phyloP scores from a whole-genome alignment of 1,140 invertebrate genomes.

The Cyclina sinensis region DNA sequence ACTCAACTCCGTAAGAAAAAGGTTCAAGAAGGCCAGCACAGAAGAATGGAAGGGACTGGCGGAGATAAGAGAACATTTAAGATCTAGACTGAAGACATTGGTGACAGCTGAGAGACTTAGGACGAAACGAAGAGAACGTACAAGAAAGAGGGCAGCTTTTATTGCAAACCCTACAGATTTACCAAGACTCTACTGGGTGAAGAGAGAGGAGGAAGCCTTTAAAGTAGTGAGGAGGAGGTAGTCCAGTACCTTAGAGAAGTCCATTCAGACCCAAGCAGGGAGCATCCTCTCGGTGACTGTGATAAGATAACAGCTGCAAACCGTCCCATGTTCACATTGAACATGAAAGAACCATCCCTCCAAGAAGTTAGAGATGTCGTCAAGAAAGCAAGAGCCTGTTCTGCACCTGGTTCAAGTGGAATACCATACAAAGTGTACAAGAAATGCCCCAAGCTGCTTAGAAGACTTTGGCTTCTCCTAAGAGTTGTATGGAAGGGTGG shows the following conservation, averaged over 20 bases:
- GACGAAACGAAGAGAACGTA: neutral
- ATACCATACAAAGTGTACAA: no score
- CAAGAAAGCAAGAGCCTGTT: constrained; percentile 15
- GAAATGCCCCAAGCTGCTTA: no score
- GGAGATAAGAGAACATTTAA: neutral
- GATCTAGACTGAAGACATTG: neutral
- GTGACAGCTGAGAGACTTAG: neutral
- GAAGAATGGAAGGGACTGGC: neutral
- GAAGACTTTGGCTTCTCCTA: neutral
- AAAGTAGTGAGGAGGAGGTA: neutral
- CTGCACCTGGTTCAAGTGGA: no score
- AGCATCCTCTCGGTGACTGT: neutral
- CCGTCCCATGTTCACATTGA: neutral
- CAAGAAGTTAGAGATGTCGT: constrained; percentile 13
- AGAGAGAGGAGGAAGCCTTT: neutral
- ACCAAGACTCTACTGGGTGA: no score
- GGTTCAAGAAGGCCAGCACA: neutral
- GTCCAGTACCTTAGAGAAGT: neutral
- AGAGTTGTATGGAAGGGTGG: no score
- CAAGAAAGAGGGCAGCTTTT: neutral
- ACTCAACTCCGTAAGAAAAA: neutral
- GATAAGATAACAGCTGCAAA: neutral
- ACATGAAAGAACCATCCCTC: neutral
- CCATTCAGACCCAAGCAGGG: neutral
- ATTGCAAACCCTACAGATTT: neutral